Conservation (phyloP, 2,888 invertebrate species). For the Philaethria dido region DNA sequence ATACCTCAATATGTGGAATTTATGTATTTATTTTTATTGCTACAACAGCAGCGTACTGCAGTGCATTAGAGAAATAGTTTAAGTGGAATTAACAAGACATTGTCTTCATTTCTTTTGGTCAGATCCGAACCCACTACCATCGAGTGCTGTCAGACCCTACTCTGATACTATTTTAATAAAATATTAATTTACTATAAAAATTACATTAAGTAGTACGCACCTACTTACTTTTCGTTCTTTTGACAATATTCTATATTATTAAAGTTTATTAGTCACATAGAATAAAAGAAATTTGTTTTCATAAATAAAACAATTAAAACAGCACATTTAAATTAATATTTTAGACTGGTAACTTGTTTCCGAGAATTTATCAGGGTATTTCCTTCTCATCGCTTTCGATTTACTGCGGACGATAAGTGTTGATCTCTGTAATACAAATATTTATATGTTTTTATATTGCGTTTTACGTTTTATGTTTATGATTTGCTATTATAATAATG, state of each 20-base stretch:
- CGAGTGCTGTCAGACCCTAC: too few species aligned
- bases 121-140: too few species aligned
- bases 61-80: too few species aligned
- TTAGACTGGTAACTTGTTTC: conserved; percentile 14
- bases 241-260: not conserved
- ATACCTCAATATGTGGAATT: too few species aligned
- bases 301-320: conserved; percentile 17
- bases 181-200: too few species aligned
- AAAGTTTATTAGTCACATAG: not conserved
- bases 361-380: conserved; percentile 24
- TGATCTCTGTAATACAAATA: conserved; percentile 45
- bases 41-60: too few species aligned
- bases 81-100: too few species aligned
- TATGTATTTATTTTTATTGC: too few species aligned
- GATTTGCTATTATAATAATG: not conserved
- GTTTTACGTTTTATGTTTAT: not conserved
- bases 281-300: not conserved
- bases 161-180: too few species aligned
- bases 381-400: conserved; percentile 28
- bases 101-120: too few species aligned
- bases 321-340: not conserved
- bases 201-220: too few species aligned
- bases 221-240: not conserved
- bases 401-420: conserved; percentile 42
- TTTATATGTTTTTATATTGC: not conserved